A percentile compares a stretch with the other conserved stretches of the same genome.
Evolutionary conservation across 2,888 invertebrate species (phyloP).

Genomic region (Meiosimyza decipiens): DNA sequence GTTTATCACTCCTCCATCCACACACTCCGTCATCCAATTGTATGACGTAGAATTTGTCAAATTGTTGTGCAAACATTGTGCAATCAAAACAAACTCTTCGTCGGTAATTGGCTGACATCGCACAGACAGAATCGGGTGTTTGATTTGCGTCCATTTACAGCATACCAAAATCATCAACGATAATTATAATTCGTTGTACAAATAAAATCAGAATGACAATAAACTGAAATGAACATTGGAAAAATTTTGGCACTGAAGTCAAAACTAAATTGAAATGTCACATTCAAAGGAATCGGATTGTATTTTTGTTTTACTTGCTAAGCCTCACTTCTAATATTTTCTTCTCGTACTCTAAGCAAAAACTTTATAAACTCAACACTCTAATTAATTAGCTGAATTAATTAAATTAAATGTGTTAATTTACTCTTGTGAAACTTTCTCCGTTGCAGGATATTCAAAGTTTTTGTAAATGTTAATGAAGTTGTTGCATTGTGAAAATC

Average conservation of each 20-base stretch:
- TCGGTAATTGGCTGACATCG: conserved; percentile 30
- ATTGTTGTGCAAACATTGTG: conserved; percentile 33
- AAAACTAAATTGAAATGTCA: not conserved
- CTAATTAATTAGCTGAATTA: conserved; percentile 50
- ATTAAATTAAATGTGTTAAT: conserved; percentile 48
- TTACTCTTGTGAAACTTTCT: conserved; percentile 40
- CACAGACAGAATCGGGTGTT: conserved; percentile 5
- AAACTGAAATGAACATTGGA: not conserved
- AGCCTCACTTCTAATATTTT: not conserved
- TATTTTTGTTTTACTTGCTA: not conserved
- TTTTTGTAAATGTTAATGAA: conserved; percentile 6
- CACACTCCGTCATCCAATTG: too few species aligned
- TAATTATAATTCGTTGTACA: conserved; percentile 41
- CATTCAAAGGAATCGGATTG: not conserved
- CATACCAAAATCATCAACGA: conserved; percentile 34
- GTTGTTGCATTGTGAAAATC: not conserved
- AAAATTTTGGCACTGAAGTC: not conserved
- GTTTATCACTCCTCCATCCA: too few species aligned
- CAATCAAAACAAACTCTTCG: conserved; percentile 31
- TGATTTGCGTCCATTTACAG: conserved; percentile 15
- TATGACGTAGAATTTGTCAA: conserved; percentile 20
- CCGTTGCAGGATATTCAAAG: not conserved
- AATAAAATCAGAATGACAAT: conserved; percentile 29
- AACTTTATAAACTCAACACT: conserved; percentile 31
- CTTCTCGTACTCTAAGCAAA: not conserved